Evolutionary conservation across 2,797 vertebrate genomes (phyloP).

Genomic region (Orientallactaga sibirica): DNA sequence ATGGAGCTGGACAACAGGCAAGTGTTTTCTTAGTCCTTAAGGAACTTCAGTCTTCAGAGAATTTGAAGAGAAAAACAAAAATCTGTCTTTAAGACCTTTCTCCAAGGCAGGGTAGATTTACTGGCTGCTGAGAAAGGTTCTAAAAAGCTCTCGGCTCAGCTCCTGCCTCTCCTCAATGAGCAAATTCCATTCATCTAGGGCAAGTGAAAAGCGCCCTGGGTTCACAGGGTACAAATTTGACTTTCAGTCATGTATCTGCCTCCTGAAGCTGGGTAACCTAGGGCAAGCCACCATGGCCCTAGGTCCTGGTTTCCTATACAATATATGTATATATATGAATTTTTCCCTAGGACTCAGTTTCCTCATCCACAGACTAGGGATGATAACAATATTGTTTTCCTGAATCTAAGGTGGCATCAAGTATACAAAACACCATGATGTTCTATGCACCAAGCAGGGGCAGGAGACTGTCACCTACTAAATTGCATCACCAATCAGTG

Average conservation of each 20-base stretch:
- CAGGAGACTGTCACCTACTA: not conserved
- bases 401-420: not conserved
- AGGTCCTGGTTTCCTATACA: not conserved
- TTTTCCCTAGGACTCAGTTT: not conserved
- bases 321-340: not conserved
- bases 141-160: constrained; percentile 53
- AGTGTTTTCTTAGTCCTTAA: constrained; percentile 75
- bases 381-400: not conserved
- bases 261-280: not conserved
- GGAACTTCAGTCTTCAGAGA: constrained; percentile 81
- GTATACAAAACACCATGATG: not conserved
- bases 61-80: constrained; percentile 67
- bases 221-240: not conserved
- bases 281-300: not conserved
- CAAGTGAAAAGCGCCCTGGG: constrained; percentile 56
- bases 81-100: constrained; percentile 54
- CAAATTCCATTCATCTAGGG: constrained; percentile 75
- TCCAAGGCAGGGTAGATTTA: constrained; percentile 72
- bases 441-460: not conserved
- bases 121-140: constrained; percentile 28
- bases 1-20: constrained; percentile 58
- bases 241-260: constrained; percentile 35
- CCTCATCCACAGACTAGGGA: constrained; percentile 11
- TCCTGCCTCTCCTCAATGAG: constrained; percentile 53
- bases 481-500: not conserved